Evolutionary conservation across 2,888 invertebrate genomes (phyloP).

Genomic region (Eupithecia insigniata): DNA sequence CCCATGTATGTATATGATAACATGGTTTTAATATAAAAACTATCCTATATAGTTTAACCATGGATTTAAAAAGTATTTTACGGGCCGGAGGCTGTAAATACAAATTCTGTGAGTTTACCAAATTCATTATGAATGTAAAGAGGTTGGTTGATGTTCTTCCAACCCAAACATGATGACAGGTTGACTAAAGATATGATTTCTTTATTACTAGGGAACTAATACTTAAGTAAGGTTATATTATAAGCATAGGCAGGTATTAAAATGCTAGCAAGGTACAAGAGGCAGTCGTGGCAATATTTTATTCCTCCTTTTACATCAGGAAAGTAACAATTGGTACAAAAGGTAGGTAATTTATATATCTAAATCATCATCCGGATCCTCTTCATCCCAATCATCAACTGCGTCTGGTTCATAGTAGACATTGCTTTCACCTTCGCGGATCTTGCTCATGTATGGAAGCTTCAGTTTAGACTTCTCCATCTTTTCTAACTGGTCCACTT

Average conservation of each 20-base stretch:
- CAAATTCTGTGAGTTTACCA: too few species aligned
- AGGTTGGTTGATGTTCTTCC: too few species aligned
- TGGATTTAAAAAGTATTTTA: too few species aligned
- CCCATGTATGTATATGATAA: not conserved
- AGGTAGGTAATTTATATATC: conserved; percentile 77
- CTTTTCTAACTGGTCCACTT: conserved; percentile 85
- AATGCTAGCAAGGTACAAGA: too few species aligned
- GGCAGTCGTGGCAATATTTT: not conserved
- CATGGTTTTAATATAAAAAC: not conserved
- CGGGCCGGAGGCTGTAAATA: too few species aligned
- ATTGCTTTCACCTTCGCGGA: conserved; percentile 82
- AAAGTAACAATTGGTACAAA: not conserved
- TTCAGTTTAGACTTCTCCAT: conserved; percentile 84
- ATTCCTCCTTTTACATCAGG: not conserved
- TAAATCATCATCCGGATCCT: conserved; percentile 94
- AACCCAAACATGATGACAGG: too few species aligned
- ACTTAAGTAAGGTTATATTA: too few species aligned
- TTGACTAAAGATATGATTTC: too few species aligned
- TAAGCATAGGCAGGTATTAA: not conserved
- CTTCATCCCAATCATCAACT: conserved; percentile 92
- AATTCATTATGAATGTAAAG: too few species aligned
- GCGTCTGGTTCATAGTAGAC: conserved; percentile 91
- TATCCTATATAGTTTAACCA: too few species aligned
- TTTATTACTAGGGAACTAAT: too few species aligned
- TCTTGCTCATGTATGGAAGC: conserved; percentile 85